Percentiles rank a stretch among this genome's conserved stretches.
Evolutionary conservation across 2,113 vertebrate species (phyloP).

Genomic region (Myotis brandtii): DNA sequence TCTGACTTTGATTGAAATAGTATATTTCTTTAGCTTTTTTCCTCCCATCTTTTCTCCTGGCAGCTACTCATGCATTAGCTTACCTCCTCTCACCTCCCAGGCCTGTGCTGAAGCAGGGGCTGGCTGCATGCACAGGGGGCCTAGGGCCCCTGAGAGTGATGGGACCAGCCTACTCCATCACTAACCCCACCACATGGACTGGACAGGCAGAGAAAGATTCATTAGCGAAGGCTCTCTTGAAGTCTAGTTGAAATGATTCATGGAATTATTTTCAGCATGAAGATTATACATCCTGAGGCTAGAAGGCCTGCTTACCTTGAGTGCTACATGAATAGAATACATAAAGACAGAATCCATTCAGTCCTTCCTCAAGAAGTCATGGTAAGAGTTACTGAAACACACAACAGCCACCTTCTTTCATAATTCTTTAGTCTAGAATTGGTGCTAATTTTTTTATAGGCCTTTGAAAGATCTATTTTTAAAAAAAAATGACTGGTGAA

Average conservation of each 20-base stretch:
- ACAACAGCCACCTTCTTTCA: background rate
- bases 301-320: background rate
- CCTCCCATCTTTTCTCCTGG: conserved; percentile 85
- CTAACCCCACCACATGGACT: conserved; percentile 47
- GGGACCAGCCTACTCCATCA: conserved; percentile 54
- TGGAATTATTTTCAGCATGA: conserved; percentile 15
- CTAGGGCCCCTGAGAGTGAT: background rate
- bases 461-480: conserved; percentile 25
- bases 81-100: conserved; percentile 84
- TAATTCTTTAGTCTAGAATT: conserved; percentile 10
- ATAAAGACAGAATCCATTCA: conserved; percentile 51
- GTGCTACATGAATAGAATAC: background rate
- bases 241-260: background rate
- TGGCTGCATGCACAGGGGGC: conserved; percentile 51
- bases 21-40: conserved; percentile 85
- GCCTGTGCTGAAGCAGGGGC: conserved; percentile 55
- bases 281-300: background rate
- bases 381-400: background rate
- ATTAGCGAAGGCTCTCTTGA: conserved; percentile 39
- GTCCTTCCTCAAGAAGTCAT: background rate
- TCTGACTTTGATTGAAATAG: conserved; percentile 90
- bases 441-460: background rate
- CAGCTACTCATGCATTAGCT: conserved; percentile 81
- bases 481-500: background rate
- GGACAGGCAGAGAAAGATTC: conserved; percentile 46